Evolutionary conservation across 2,888 invertebrate genomes (phyloP).

Genomic region (Sphaerophoria rueppellii): DNA sequence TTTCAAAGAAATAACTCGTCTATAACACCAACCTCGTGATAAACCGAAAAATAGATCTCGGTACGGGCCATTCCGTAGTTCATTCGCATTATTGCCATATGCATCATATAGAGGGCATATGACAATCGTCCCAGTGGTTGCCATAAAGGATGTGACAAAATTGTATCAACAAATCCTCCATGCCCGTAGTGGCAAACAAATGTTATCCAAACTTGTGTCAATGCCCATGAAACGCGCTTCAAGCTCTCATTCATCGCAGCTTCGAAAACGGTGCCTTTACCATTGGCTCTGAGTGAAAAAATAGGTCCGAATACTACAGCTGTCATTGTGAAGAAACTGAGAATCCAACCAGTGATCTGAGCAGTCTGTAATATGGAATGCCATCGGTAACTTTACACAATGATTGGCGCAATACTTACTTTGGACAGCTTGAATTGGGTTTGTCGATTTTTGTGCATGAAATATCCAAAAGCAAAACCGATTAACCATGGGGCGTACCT

Average conservation of each 20-base stretch:
- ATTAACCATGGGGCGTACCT: conserved; percentile 78
- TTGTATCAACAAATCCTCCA: conserved; percentile 69
- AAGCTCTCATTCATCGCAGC: conserved; percentile 66
- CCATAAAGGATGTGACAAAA: conserved; percentile 69
- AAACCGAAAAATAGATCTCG: conserved; percentile 51
- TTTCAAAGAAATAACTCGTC: not conserved
- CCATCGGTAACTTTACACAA: not conserved
- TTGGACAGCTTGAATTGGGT: conserved; percentile 68
- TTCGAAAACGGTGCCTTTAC: conserved; percentile 50
- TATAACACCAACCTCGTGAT: conserved; percentile 45
- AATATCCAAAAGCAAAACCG: conserved; percentile 78
- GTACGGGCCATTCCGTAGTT: conserved; percentile 49
- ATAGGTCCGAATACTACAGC: conserved; percentile 60
- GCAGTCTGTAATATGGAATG: not conserved
- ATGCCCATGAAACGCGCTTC: conserved; percentile 65
- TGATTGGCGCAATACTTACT: conserved; percentile 10
- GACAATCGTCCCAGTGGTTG: conserved; percentile 72
- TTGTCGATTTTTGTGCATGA: conserved; percentile 74
- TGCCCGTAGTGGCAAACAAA: conserved; percentile 71
- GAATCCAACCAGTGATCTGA: conserved; percentile 56
- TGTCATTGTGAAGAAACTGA: conserved; percentile 43
- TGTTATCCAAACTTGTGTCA: conserved; percentile 69
- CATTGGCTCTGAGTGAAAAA: conserved; percentile 7
- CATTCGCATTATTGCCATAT: conserved; percentile 59
- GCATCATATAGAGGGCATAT: conserved; percentile 70